Percentiles rank a stretch among this genome's conserved stretches.
Conservation (phyloP, 2,888 invertebrate genomes). For the Amiota communis region DNA sequence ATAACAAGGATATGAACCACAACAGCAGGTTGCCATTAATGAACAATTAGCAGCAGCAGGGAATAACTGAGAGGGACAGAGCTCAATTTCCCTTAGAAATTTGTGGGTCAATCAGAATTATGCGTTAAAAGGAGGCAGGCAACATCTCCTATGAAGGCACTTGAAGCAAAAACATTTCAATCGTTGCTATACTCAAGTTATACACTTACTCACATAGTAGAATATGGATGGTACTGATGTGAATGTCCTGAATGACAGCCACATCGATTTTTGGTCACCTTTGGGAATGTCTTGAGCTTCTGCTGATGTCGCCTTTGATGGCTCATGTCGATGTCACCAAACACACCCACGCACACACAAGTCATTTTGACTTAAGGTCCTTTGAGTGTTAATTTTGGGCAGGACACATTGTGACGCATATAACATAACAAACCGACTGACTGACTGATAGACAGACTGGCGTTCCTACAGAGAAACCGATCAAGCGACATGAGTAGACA, state of each 20-base stretch:
- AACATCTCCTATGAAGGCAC: background rate
- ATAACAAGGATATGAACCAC: background rate
- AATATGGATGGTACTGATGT: no score
- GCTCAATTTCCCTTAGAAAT: background rate
- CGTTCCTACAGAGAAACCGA: no score
- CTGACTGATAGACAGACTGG: no score
- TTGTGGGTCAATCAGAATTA: constrained; percentile 23
- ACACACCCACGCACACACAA: background rate
- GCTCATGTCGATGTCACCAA: background rate
- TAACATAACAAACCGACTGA: background rate
- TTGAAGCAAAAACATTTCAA: background rate
- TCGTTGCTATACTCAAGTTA: no score
- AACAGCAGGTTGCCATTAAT: constrained; percentile 22
- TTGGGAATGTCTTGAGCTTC: background rate
- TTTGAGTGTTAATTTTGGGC: background rate
- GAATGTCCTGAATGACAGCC: background rate
- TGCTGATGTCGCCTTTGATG: background rate
- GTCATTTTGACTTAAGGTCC: constrained; percentile 9
- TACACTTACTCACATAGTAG: no score
- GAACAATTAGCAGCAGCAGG: constrained; percentile 21
- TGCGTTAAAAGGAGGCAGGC: background rate
- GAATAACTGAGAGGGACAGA: background rate
- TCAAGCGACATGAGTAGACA: constrained; percentile 1
- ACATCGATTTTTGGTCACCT: constrained; percentile 5
- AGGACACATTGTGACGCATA: background rate